Conservation (phyloP, 2,113 vertebrate genomes). For the Tupaia chinensis region DNA sequence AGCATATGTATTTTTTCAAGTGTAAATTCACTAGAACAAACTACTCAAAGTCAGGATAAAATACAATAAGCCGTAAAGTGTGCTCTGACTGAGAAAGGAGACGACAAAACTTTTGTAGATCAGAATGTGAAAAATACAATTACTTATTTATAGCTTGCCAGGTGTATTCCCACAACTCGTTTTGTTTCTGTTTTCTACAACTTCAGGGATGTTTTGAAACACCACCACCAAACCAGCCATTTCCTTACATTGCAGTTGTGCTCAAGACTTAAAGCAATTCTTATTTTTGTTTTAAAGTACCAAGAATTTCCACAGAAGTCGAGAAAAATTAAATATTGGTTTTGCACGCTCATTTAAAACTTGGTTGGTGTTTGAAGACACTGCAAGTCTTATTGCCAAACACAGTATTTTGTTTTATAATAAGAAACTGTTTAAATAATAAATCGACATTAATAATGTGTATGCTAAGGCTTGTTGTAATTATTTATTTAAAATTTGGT, state of each 20-base stretch:
- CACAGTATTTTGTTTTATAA: background rate
- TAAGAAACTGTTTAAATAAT: background rate
- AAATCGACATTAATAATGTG: background rate
- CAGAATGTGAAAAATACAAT: conserved; percentile 72
- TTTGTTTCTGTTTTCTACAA: conserved; percentile 64
- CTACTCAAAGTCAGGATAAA: conserved; percentile 18
- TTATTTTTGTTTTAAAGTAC: background rate
- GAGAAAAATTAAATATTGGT: background rate
- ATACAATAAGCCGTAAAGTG: conserved; percentile 10
- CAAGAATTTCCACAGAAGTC: conserved; percentile 22
- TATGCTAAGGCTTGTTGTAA: background rate
- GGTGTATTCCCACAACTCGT: conserved; percentile 26
- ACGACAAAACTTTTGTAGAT: conserved; percentile 58
- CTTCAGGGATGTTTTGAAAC: conserved; percentile 64
- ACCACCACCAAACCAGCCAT: background rate
- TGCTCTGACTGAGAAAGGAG: conserved; percentile 50
- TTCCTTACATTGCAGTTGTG: conserved; percentile 23
- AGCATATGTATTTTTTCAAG: conserved; percentile 15
- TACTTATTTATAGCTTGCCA: conserved; percentile 74
- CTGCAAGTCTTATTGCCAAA: background rate
- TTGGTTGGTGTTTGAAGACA: background rate
- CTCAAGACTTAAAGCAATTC: conserved; percentile 33
- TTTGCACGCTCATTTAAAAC: background rate
- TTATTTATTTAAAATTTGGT: background rate
- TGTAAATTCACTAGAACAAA: conserved; percentile 55